A percentile compares a stretch with the other conserved stretches of the same genome.
Evolutionary conservation across 2,888 invertebrate species (phyloP).

Genomic region (Watsonalla cultraria): DNA sequence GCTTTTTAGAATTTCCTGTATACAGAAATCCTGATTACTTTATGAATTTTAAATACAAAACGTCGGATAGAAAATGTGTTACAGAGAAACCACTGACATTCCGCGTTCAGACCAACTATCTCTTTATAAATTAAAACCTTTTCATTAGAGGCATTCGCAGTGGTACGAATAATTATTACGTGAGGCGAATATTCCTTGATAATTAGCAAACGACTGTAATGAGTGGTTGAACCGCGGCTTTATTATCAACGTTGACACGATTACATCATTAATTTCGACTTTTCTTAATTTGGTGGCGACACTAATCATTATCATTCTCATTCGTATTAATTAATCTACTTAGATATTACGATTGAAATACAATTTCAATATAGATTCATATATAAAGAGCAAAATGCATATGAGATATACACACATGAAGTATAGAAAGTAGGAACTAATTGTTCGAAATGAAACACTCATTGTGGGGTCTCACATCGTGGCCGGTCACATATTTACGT

Average conservation of each 20-base stretch:
- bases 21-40: slow-evolving; percentile 10
- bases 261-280: slow-evolving; percentile 1
- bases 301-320: not conserved
- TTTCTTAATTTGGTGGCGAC: not conserved
- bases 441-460: too few species aligned
- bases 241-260: slow-evolving; percentile 1
- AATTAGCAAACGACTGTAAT: slow-evolving; percentile 28
- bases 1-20: too few species aligned
- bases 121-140: slow-evolving; percentile 25
- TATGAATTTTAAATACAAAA: slow-evolving; percentile 24
- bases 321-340: not conserved
- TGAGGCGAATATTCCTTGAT: slow-evolving; percentile 28
- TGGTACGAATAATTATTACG: slow-evolving; percentile 30
- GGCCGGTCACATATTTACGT: too few species aligned
- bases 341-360: not conserved
- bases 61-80: slow-evolving; percentile 16
- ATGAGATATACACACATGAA: too few species aligned
- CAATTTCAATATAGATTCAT: not conserved
- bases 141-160: slow-evolving; percentile 30
- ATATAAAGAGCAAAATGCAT: too few species aligned
- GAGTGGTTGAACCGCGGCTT: slow-evolving; percentile 8
- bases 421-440: too few species aligned
- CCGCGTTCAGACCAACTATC: slow-evolving; percentile 18
- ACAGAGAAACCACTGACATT: slow-evolving; percentile 13
- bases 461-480: too few species aligned